Evolutionary conservation across 2,113 vertebrate genomes (phyloP).

Genomic region (Larimichthys polyactis): DNA sequence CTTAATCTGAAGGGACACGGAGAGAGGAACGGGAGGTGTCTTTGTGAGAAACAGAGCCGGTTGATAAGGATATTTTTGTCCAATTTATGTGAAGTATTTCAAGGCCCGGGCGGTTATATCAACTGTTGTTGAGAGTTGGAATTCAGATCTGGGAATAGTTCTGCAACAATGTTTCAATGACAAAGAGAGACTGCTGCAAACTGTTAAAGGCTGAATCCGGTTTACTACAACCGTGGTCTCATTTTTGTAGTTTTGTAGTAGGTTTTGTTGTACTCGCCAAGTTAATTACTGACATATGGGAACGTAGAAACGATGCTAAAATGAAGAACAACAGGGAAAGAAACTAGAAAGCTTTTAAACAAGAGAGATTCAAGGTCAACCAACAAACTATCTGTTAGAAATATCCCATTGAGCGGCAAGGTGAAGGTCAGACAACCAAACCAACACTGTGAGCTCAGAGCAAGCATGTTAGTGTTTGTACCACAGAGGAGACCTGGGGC

Average conservation of each 20-base stretch:
- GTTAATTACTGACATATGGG: too few species aligned
- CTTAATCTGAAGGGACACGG: conserved; percentile 59
- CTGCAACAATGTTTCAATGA: conserved; percentile 22
- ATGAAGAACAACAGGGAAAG: too few species aligned
- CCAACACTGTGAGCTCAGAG: too few species aligned
- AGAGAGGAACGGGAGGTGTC: conserved; percentile 6
- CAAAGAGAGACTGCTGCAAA: neutral
- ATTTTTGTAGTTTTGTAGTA: conserved; percentile 1
- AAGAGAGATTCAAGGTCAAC: too few species aligned
- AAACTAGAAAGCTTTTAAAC: neutral
- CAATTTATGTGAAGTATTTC: conserved; percentile 71
- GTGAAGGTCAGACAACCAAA: too few species aligned
- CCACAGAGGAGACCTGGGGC: too few species aligned
- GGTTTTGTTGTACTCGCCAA: neutral
- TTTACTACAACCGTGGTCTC: conserved; percentile 1
- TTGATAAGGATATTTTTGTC: conserved; percentile 79
- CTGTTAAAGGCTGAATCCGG: neutral
- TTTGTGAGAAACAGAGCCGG: conserved; percentile 20
- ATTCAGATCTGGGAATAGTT: conserved; percentile 16
- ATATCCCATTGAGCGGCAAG: too few species aligned
- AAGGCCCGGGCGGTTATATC: conserved; percentile 63
- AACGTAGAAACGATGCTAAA: too few species aligned
- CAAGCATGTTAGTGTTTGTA: too few species aligned
- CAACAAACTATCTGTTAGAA: too few species aligned
- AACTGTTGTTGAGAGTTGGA: conserved; percentile 24